Percentiles rank a stretch among this genome's conserved stretches.
phyloP scores from a whole-genome alignment of 64 coral and sea anemone genomes.

The Porites australiensis region DNA sequence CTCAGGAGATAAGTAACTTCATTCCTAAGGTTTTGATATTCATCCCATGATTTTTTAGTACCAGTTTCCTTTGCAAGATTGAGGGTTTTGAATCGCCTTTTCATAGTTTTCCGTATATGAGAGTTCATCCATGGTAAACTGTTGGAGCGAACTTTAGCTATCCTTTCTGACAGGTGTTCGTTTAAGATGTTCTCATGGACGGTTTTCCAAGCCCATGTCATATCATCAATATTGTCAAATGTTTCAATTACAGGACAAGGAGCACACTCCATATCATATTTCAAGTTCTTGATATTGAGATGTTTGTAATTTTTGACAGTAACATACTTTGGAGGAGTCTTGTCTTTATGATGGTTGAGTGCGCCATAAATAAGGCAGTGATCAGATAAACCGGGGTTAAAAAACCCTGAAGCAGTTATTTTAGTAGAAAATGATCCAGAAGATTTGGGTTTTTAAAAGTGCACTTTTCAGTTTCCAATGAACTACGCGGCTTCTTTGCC shows the following conservation, averaged over 20 bases:
- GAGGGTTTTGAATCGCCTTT: constrained; percentile 51
- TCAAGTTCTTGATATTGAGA: neutral
- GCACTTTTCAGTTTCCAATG: too few species aligned
- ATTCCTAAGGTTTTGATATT: constrained; percentile 58
- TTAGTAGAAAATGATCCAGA: too few species aligned
- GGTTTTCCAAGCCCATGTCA: constrained; percentile 69
- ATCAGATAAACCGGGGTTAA: constrained; percentile 1
- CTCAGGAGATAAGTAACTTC: too few species aligned
- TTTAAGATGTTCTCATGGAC: constrained; percentile 64
- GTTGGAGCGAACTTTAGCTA: constrained; percentile 59
- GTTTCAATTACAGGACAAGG: constrained; percentile 41
- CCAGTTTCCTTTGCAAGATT: constrained; percentile 53
- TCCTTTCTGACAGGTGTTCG: constrained; percentile 56
- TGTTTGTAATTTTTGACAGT: neutral
- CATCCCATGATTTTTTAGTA: constrained; percentile 8
- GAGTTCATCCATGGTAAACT: constrained; percentile 81
- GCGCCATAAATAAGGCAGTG: neutral
- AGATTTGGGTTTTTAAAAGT: too few species aligned
- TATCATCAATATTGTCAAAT: neutral
- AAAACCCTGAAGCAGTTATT: constrained; percentile 36
- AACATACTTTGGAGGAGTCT: constrained; percentile 9
- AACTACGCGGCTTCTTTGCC: too few species aligned
- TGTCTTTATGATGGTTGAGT: neutral
- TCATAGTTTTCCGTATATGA: constrained; percentile 68
- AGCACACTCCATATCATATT: constrained; percentile 43